Evolutionary conservation across 2,797 vertebrate genomes (phyloP).

Genomic region (Sebastes minor): DNA sequence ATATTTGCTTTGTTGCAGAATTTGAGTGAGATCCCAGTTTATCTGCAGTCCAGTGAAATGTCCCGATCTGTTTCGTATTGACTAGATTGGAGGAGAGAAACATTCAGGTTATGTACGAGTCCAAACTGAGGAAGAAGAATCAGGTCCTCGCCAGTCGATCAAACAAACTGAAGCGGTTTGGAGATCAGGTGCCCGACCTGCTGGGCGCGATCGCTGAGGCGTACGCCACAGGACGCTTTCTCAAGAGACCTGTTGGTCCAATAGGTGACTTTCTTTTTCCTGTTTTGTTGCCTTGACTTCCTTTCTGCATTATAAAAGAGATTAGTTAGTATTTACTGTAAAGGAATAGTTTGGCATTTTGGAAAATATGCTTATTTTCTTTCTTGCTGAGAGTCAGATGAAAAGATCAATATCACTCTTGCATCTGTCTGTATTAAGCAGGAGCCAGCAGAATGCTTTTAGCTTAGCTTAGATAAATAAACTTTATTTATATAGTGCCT

Average conservation of each 20-base stretch:
- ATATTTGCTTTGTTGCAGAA: not conserved
- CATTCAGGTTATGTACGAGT: conserved; percentile 46
- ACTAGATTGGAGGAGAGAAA: conserved; percentile 50
- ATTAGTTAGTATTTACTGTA: not conserved
- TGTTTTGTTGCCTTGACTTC: not conserved
- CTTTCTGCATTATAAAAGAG: not conserved
- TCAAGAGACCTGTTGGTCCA: conserved; percentile 55
- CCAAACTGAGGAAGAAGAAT: conserved; percentile 72
- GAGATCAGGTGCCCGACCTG: conserved; percentile 53
- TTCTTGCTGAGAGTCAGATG: not conserved
- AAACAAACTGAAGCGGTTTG: conserved; percentile 77
- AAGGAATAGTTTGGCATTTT: not conserved
- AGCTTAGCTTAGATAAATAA: not conserved
- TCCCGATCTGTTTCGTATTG: not conserved
- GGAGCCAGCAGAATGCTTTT: not conserved
- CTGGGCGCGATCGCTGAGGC: conserved; percentile 31
- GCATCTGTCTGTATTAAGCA: not conserved
- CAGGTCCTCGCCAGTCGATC: conserved; percentile 75
- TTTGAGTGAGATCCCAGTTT: not conserved
- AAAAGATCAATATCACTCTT: not conserved
- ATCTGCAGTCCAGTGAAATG: not conserved
- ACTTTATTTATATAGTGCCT: too few relatives aligned
- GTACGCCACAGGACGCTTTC: conserved; percentile 27
- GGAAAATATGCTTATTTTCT: not conserved
- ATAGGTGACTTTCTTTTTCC: conserved; percentile 42